A percentile compares a stretch with the other conserved stretches of the same genome.
Evolutionary conservation across 2,113 vertebrate species (phyloP).

Genomic region (Laterallus jamaicensis): DNA sequence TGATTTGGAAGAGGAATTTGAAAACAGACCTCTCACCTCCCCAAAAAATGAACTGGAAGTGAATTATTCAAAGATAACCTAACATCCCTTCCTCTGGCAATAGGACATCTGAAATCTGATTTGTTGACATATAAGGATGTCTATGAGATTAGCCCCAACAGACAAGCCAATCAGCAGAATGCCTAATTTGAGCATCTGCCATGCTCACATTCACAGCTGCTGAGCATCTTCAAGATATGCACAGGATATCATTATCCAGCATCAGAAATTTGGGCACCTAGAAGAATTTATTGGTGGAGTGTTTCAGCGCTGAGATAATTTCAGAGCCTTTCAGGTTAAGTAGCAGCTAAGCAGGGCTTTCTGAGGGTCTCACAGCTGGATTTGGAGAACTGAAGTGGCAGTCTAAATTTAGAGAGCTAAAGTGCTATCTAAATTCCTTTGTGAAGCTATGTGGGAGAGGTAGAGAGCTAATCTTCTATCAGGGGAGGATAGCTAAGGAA

Average conservation of each 20-base stretch:
- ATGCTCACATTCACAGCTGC: background rate
- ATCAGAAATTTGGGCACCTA: background rate
- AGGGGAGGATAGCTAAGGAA: background rate
- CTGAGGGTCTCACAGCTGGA: constrained; percentile 12
- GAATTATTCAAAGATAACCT: background rate
- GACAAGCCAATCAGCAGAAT: background rate
- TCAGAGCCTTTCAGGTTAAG: constrained; percentile 2
- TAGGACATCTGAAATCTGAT: background rate
- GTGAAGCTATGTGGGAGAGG: background rate
- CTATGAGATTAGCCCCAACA: background rate
- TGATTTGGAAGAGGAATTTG: background rate
- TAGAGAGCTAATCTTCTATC: background rate
- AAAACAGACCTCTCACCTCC: background rate
- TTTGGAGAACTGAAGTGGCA: background rate
- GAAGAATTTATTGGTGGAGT: background rate
- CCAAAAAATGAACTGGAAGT: background rate
- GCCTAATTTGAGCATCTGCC: background rate
- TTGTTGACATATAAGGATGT: background rate
- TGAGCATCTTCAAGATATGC: background rate
- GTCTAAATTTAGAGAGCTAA: constrained; percentile 11
- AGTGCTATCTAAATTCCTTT: constrained; percentile 2
- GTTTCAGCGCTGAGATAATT: background rate
- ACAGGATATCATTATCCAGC: background rate
- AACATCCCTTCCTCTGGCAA: background rate
- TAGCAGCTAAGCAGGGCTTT: constrained; percentile 19